Conservation (phyloP, 2,797 vertebrate species). For the Poeciliopsis paucimaculata region DNA sequence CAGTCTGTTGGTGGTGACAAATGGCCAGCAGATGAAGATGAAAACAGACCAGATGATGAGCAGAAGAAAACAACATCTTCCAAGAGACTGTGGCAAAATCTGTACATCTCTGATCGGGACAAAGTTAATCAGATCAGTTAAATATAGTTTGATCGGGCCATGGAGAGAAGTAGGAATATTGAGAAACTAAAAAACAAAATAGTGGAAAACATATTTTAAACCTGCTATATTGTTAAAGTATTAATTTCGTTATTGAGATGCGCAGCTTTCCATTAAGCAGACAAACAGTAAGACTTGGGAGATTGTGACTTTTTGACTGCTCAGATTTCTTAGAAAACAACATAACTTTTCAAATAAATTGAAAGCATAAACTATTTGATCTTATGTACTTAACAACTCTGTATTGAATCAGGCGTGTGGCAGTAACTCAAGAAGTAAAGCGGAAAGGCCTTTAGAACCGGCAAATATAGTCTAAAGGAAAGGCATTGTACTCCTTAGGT, state of each 20-base stretch:
- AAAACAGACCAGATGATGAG: not conserved
- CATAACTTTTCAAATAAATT: not conserved
- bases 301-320: not conserved
- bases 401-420: not conserved
- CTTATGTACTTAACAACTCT: not conserved
- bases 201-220: not conserved
- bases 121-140: not conserved
- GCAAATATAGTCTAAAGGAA: not conserved
- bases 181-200: not conserved
- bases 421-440: not conserved
- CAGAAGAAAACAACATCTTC: not conserved
- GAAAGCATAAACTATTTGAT: not conserved
- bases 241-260: not conserved
- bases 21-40: not conserved
- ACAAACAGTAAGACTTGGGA: not conserved
- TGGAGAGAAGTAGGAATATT: not conserved
- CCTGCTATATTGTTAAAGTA: not conserved
- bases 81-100: not conserved
- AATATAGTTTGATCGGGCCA: not conserved
- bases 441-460: not conserved
- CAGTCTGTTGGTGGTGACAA: not conserved
- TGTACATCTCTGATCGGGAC: not conserved
- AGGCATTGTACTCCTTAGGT: not conserved
- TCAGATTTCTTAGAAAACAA: not conserved
- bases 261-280: not conserved